A percentile compares a stretch with the other conserved stretches of the same genome.
These are phyloP conservation scores for Eulemur coronatus DNA, from an alignment of 2,797 vertebrate genomes.

Conservation along the genomic window DNA sequence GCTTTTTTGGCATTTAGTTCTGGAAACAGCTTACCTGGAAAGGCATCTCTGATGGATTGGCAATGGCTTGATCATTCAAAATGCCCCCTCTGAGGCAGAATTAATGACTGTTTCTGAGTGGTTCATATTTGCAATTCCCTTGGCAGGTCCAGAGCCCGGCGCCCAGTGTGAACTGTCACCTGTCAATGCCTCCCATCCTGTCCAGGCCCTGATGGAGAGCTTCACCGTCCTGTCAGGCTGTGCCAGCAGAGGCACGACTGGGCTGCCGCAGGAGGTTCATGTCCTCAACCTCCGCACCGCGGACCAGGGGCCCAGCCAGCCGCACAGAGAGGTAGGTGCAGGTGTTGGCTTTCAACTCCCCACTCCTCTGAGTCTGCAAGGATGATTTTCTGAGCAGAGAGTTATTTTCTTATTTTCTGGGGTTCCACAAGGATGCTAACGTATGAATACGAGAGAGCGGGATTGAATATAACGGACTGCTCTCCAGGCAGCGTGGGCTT, in stretches of 20 bases:
- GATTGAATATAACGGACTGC: background rate
- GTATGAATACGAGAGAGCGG: background rate
- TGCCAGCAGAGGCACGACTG: conserved; percentile 92
- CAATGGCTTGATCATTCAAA: background rate
- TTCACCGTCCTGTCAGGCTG: conserved; percentile 94
- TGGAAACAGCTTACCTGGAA: background rate
- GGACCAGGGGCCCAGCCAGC: conserved; percentile 79
- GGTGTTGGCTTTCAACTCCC: background rate
- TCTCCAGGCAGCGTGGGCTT: background rate
- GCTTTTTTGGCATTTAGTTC: background rate
- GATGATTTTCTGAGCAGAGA: background rate
- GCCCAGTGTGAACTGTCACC: conserved; percentile 90
- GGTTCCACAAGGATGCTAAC: background rate
- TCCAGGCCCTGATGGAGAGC: conserved; percentile 93
- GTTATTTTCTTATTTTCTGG: background rate
- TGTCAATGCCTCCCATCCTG: conserved; percentile 91
- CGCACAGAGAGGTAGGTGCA: conserved; percentile 81
- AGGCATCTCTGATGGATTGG: background rate
- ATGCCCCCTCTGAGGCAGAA: background rate
- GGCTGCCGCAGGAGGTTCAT: conserved; percentile 93
- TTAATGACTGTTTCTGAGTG: background rate
- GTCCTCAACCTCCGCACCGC: conserved; percentile 92
- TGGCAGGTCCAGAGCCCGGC: conserved; percentile 88
- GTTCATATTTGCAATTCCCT: conserved; percentile 46
- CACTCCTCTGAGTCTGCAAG: background rate